phyloP scores from a whole-genome alignment of 2,888 invertebrate species.

The Xanthia icteritia region DNA sequence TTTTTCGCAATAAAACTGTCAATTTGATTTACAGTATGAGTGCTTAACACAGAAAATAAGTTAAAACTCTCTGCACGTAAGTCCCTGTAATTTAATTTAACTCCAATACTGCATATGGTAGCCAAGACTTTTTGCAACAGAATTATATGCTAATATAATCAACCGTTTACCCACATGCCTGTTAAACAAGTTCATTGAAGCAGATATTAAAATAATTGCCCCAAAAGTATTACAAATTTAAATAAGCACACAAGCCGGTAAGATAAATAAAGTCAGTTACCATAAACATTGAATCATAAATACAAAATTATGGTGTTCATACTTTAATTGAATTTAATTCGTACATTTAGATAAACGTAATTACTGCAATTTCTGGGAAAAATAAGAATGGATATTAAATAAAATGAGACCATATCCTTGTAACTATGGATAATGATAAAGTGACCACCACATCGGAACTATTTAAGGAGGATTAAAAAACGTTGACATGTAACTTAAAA shows the following conservation, averaged over 20 bases:
- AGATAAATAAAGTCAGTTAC: constrained; percentile 46
- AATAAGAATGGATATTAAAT: constrained; percentile 32
- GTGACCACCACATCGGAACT: constrained; percentile 16
- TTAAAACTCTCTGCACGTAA: constrained; percentile 39
- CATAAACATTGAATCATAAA: constrained; percentile 50
- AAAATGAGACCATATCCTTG: constrained; percentile 29
- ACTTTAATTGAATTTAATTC: constrained; percentile 64
- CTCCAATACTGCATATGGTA: constrained; percentile 38
- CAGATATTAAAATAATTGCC: constrained; percentile 65
- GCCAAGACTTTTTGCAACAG: constrained; percentile 42
- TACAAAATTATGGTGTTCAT: constrained; percentile 57
- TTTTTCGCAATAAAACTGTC: constrained; percentile 6
- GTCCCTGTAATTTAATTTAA: constrained; percentile 50
- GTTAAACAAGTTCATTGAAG: constrained; percentile 63
- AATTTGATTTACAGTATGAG: constrained; percentile 19
- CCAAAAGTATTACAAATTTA: constrained; percentile 64
- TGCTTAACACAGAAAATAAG: constrained; percentile 19
- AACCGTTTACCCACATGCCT: constrained; percentile 54
- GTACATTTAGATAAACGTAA: constrained; percentile 46
- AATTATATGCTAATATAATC: constrained; percentile 59
- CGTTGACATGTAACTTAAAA: constrained; percentile 18
- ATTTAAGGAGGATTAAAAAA: constrained; percentile 36
- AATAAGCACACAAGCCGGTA: constrained; percentile 59
- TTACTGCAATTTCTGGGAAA: constrained; percentile 41
- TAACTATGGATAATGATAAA: constrained; percentile 39